A percentile compares a stretch with the other conserved stretches of the same genome.
These are phyloP conservation scores for Gymnopithys bicolor DNA, from an alignment of 2,797 vertebrate species.

Conservation along the genomic window DNA sequence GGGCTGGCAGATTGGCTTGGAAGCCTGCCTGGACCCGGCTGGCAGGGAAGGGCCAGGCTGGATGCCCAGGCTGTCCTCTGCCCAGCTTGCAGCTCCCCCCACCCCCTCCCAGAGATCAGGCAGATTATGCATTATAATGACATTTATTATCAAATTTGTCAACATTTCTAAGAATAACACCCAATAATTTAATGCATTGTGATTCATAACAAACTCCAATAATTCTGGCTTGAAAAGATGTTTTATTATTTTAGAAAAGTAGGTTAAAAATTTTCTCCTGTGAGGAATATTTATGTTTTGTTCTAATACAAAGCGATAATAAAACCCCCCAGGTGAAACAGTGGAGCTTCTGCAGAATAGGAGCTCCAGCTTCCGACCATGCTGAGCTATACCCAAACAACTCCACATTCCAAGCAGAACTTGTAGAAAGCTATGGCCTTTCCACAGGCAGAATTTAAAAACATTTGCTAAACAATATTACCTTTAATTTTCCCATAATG, in stretches of 20 bases:
- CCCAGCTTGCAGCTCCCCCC: not conserved
- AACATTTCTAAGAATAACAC: not conserved
- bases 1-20: slow-evolving; percentile 31
- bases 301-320: not conserved
- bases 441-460: not conserved
- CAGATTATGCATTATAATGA: not conserved
- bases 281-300: not conserved
- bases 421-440: not conserved
- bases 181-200: not conserved
- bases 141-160: not conserved
- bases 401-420: not conserved
- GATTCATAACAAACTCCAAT: not conserved
- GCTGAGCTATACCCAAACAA: not conserved
- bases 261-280: not conserved
- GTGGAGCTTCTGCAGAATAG: not conserved
- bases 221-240: not conserved
- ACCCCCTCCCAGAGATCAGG: not conserved
- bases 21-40: slow-evolving; percentile 8
- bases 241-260: not conserved
- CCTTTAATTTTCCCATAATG: not conserved
- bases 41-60: not conserved
- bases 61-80: not conserved
- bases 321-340: not conserved
- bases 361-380: not conserved
- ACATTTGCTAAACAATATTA: not conserved